Evolutionary conservation across 2,888 invertebrate species (phyloP), one percentile per base, ranked within the genome.

Genomic region (Cataglyphis altisquamis): DNA sequence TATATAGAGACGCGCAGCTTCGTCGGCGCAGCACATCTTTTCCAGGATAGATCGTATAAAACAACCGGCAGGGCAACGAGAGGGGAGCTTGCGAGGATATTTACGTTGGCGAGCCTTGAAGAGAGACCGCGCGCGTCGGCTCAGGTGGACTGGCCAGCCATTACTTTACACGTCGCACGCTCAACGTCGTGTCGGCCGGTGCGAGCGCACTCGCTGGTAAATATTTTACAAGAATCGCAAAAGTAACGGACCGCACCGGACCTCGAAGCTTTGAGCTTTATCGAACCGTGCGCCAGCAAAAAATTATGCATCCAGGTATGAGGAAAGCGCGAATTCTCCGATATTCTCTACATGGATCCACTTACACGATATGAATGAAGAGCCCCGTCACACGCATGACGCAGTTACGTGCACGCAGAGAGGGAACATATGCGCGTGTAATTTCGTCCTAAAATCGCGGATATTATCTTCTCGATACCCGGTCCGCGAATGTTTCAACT

Each of bases 141-240:
- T 62, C 18, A 29, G 66, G 41, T 32, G 52, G 12, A 64, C 36
- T 64, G 66, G 74, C 70, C 57, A 84, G 6, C 48, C 48, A n/a
- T 52, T 52, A 52, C 52, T n/a, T 52, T 52, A n/a, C n/a, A 72
- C 72, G 62, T 29, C 21, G 15, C 18, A 4, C 52, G 21, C 52
- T n/a, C 68, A 48, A 48, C 70, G 3, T 12, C 45, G 67, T 74
- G 70, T 80, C 55, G 52, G 32, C 60, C 21, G 41, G 32, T 52
- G 52, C 60, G 45, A 60, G 18, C 80, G 21, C n/a, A 52, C 66
- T 66, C 21, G 45, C 74, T 18, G 18, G 72, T 87, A 73, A 88
- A 88, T 88, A 88, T 84, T 85, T 88, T 63, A 86, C 75, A 83
- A 88, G 57, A 45, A 55, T 82, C 73, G 75, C 60, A 62, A 67